Percentiles rank a stretch among this genome's conserved stretches.
Conservation (phyloP, 2,113 vertebrate species). For the Tachysurus vachellii region DNA sequence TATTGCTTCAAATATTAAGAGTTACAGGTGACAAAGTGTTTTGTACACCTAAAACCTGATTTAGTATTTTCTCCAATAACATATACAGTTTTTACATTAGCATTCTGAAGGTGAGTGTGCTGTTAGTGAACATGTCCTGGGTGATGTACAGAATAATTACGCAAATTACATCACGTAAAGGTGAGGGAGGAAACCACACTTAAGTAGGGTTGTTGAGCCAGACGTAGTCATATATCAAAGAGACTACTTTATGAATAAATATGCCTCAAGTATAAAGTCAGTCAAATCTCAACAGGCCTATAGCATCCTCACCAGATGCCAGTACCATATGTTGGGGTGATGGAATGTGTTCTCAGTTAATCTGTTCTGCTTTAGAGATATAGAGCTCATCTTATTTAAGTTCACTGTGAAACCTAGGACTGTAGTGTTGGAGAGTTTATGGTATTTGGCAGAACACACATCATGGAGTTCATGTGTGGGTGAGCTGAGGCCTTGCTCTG, state of each 20-base stretch:
- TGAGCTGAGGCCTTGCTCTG: neutral
- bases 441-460: neutral
- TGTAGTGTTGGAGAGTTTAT: neutral
- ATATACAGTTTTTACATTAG: neutral
- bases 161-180: neutral
- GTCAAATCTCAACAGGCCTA: neutral
- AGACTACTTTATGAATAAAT: neutral
- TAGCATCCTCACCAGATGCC: neutral
- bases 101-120: neutral
- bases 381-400: neutral
- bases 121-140: neutral
- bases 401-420: neutral
- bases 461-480: neutral
- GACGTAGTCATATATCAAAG: neutral
- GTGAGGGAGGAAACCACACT: neutral
- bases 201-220: neutral
- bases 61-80: neutral
- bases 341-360: neutral
- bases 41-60: neutral
- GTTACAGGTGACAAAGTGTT: neutral
- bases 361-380: neutral
- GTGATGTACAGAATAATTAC: neutral
- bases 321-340: neutral
- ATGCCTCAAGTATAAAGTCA: neutral
- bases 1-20: neutral